Conservation (phyloP, 2,797 vertebrate genomes). For the Bryconaethiops microstoma region DNA sequence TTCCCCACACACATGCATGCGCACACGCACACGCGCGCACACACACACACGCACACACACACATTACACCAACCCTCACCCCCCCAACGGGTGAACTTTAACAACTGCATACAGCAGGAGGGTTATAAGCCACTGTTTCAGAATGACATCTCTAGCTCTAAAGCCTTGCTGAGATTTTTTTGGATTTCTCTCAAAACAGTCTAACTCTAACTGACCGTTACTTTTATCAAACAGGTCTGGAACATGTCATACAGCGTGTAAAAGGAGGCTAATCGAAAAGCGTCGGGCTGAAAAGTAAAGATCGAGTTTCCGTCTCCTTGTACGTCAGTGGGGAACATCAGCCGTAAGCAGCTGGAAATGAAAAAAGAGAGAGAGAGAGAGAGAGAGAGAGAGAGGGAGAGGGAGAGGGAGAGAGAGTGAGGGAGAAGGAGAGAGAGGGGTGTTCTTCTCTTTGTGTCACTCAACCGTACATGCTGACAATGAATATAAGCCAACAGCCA, state of each 20-base stretch:
- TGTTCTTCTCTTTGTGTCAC: conserved; percentile 17
- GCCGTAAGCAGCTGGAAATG: not conserved
- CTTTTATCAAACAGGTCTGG: not conserved
- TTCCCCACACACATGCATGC: not conserved
- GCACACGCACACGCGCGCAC: not conserved
- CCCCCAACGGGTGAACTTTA: conserved; percentile 45
- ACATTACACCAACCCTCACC: not conserved
- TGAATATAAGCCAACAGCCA: not conserved
- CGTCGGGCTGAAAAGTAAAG: conserved; percentile 5
- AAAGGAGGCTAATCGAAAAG: not conserved
- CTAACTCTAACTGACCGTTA: not conserved
- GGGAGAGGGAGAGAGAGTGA: conserved; percentile 3
- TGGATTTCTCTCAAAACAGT: not conserved
- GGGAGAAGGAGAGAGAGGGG: conserved; percentile 1
- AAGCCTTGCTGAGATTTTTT: conserved; percentile 17
- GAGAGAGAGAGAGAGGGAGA: not conserved
- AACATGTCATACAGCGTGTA: conserved; percentile 1
- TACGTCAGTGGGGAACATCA: conserved; percentile 1
- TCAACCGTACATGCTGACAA: not conserved
- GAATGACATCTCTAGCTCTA: conserved; percentile 45
- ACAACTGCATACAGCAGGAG: conserved; percentile 56
- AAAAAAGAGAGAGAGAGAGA: conserved; percentile 4
- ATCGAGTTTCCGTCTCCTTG: conserved; percentile 3
- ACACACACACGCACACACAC: not conserved
- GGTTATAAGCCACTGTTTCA: conserved; percentile 29